Base-by-base conservation (phyloP, 1,140 invertebrate species). In the Mycetomoellerius zeteki region DNA sequence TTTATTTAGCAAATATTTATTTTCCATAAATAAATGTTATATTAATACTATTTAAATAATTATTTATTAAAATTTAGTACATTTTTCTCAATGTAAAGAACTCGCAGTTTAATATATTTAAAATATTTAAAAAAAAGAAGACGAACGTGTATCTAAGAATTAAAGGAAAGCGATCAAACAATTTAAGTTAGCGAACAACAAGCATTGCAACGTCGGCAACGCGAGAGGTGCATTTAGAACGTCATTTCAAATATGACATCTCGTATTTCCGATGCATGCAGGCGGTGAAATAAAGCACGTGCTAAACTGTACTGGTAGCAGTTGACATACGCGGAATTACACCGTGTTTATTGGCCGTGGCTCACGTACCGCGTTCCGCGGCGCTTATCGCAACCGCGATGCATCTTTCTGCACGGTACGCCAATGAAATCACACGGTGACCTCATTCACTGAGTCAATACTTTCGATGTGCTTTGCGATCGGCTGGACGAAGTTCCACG, bases 381-480 rank as follows among this genome's bases (percentile, higher is more conserved):
- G 27, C 52, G 47, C 76, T 86, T 89, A 89, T 89, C 88, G 77
- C 43, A 43, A 62, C 62, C 69, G 77, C 88, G 88, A 89, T 86
- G 88, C 73, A 89, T 87, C 88, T 78, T 64, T 30, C 47, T 30
- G 81, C 71, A 84, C 47, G 78, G 71, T 60, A 75, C 76, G 37
- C 80, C 80, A 89, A 89, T 89, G 87, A 89, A 89, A 89, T 89
- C 88, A 89, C 62, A 80, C 87, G 88, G 65, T 89, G 88, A 89
- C 85, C 88, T 89, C 88, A 89, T 89, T 89, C 78, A 88, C 76
- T 89, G 87, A 89, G 84, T 82, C 87, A 89, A 89, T 89, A 86
- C 88, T 69, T 88, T 67, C 78, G 56, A 89, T 86, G 84, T 76
- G 58, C 56, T 80, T 62, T 58, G 71, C 72, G 73, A 89, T 89